Evolutionary conservation across 1,140 invertebrate genomes (phyloP).

Genomic region (Musca domestica): DNA sequence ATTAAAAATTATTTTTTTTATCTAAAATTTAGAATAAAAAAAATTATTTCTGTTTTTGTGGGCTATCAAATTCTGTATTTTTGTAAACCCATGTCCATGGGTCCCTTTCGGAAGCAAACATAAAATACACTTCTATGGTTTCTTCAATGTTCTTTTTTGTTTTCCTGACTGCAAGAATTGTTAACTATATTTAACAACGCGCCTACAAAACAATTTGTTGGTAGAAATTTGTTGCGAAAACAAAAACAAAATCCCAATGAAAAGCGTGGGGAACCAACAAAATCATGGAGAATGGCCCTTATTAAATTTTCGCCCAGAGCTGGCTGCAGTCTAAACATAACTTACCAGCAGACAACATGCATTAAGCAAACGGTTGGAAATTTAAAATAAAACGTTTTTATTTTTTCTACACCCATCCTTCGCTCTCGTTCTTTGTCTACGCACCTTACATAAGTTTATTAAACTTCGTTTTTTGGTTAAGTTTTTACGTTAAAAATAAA

Average conservation of each 20-base stretch:
- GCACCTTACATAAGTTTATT: constrained; percentile 4
- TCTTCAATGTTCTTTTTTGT: not conserved
- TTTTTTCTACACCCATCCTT: not conserved
- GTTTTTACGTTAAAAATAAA: not conserved
- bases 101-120: too few species aligned
- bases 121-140: constrained; percentile 5
- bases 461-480: not conserved
- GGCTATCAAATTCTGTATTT: too few species aligned
- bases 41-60: too few species aligned
- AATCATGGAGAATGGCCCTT: constrained; percentile 3
- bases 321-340: constrained; percentile 19
- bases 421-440: not conserved
- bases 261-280: too few species aligned
- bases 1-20: too few species aligned
- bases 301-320: constrained; percentile 20
- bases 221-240: too few species aligned
- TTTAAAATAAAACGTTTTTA: constrained; percentile 1
- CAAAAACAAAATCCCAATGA: too few species aligned
- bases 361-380: constrained; percentile 3
- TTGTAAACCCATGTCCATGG: too few species aligned
- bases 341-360: constrained; percentile 21
- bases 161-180: not conserved
- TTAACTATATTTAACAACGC: not conserved
- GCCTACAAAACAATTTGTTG: not conserved
- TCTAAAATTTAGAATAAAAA: too few species aligned